Evolutionary conservation across 2,797 vertebrate genomes (phyloP).

Genomic region (Podargus strigoides): DNA sequence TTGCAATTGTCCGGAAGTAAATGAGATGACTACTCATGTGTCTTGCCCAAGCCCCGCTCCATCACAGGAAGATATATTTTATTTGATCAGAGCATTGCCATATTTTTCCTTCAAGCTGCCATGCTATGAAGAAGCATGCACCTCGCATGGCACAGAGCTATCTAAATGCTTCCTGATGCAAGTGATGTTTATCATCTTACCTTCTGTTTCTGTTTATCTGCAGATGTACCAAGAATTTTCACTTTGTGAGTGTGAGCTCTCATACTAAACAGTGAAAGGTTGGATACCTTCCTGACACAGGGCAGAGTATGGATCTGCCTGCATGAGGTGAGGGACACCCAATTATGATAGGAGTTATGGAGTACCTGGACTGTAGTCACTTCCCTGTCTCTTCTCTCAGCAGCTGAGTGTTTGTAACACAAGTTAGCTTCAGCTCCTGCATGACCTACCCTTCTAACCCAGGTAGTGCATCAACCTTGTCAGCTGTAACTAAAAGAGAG

Average conservation of each 20-base stretch:
- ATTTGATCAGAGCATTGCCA: neutral
- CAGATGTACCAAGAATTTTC: neutral
- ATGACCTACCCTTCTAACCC: neutral
- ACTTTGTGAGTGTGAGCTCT: neutral
- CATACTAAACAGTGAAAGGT: neutral
- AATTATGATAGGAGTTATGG: neutral
- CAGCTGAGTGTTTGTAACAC: neutral
- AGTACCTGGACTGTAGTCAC: neutral
- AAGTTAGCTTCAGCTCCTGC: neutral
- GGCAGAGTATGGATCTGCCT: neutral
- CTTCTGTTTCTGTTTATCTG: neutral
- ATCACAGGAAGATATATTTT: neutral
- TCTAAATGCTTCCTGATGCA: neutral
- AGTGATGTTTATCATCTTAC: neutral
- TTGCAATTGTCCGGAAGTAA: neutral
- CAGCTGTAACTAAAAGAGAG: neutral
- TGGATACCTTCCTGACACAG: neutral
- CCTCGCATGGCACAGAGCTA: neutral
- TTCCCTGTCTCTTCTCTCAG: neutral
- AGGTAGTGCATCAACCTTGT: neutral
- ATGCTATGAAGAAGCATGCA: fast-evolving
- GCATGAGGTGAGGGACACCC: neutral
- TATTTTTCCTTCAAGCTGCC: neutral
- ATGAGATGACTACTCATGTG: neutral
- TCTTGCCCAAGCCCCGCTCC: neutral